A percentile compares a stretch with the other conserved stretches of the same genome.
Evolutionary conservation across 2,888 invertebrate species (phyloP).

Genomic region (Glyphotaelius pellucidus): DNA sequence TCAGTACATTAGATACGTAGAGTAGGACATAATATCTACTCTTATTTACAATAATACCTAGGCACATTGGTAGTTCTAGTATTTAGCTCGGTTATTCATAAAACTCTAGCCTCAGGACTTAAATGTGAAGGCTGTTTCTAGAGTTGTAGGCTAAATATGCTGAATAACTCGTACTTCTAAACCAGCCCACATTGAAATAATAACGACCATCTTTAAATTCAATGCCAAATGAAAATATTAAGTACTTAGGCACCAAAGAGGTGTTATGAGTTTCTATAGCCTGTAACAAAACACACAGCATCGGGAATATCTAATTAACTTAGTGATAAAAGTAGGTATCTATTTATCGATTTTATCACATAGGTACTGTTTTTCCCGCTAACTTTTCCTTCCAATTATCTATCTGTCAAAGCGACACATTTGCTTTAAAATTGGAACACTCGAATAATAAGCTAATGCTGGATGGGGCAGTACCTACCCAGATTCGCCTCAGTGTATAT

Average conservation of each 20-base stretch:
- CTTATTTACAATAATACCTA: neutral
- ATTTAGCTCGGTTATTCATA: neutral
- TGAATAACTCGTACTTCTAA: neutral
- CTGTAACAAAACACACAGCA: neutral
- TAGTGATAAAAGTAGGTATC: too few species aligned
- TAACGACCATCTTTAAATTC: neutral
- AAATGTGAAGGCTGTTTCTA: constrained; percentile 2
- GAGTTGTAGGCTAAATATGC: neutral
- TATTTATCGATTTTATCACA: too few species aligned
- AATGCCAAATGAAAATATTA: neutral
- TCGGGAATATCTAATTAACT: neutral
- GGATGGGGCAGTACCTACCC: too few species aligned
- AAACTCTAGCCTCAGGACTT: neutral
- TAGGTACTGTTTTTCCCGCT: too few species aligned
- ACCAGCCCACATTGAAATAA: neutral
- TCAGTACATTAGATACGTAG: neutral
- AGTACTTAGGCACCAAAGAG: neutral
- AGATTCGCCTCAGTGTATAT: too few species aligned
- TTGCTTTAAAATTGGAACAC: too few species aligned
- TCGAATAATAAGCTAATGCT: too few species aligned
- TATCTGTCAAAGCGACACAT: too few species aligned
- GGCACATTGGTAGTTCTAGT: neutral
- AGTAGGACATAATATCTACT: neutral
- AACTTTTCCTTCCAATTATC: too few species aligned
- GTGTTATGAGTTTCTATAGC: neutral